Conservation (phyloP, 2,888 invertebrate genomes). For the Tinea trinotella region DNA sequence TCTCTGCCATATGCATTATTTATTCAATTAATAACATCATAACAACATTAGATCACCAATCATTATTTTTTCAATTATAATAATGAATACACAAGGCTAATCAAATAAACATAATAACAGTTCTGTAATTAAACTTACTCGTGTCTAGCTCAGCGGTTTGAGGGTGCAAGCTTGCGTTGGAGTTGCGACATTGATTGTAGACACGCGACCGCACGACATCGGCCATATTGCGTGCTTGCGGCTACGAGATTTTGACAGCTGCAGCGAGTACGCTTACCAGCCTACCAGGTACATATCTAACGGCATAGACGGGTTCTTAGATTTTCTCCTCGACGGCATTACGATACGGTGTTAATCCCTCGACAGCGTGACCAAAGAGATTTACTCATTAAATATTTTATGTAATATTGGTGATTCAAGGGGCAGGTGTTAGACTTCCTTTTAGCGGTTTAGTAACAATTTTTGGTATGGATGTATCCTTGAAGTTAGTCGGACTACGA, state of each 20-base stretch:
- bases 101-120: too few species aligned
- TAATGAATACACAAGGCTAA: too few species aligned
- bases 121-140: background rate
- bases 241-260: background rate
- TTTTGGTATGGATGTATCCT: too few species aligned
- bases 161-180: background rate
- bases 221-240: conserved; percentile 9
- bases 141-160: background rate
- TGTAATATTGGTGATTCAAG: conserved; percentile 22
- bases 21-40: too few species aligned
- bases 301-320: conserved; percentile 6
- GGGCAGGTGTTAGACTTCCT: background rate
- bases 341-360: background rate
- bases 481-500: too few species aligned
- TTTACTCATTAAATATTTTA: conserved; percentile 24
- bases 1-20: too few species aligned
- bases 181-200: conserved; percentile 14
- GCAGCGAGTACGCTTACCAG: background rate
- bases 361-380: conserved; percentile 24
- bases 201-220: conserved; percentile 13
- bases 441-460: background rate
- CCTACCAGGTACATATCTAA: too few species aligned
- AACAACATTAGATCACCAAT: too few species aligned
- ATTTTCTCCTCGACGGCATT: background rate
- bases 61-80: too few species aligned